Evolutionary conservation across 2,888 invertebrate genomes (phyloP).

Genomic region (Agriopis marginaria): DNA sequence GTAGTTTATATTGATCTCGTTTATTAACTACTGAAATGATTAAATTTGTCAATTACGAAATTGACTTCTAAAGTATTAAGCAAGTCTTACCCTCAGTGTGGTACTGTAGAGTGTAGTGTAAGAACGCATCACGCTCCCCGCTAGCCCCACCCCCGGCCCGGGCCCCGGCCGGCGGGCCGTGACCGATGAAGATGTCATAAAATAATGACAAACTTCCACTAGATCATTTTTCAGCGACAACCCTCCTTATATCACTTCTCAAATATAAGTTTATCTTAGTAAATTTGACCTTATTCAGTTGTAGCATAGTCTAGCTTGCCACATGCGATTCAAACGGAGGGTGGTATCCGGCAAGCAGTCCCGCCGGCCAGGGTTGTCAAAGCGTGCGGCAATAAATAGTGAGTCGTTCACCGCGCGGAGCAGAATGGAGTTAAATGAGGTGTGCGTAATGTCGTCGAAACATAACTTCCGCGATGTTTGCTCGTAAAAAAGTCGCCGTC

Average conservation of each 20-base stretch:
- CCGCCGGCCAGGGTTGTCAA: constrained; percentile 71
- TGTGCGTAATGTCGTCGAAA: constrained; percentile 76
- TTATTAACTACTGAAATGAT: too few species aligned
- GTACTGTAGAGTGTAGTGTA: too few species aligned
- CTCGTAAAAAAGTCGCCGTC: constrained; percentile 73
- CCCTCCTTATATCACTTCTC: constrained; percentile 55
- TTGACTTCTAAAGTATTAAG: too few species aligned
- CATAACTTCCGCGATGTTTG: constrained; percentile 81
- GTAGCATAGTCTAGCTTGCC: constrained; percentile 27
- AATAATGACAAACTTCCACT: constrained; percentile 76
- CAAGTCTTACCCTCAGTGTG: constrained; percentile 47
- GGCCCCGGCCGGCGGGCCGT: constrained; percentile 23
- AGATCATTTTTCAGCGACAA: constrained; percentile 64
- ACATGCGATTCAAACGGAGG: constrained; percentile 34
- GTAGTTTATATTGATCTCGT: too few species aligned
- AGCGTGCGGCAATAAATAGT: constrained; percentile 79
- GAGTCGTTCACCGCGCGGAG: constrained; percentile 67
- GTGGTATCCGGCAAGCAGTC: constrained; percentile 35
- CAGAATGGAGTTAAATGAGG: constrained; percentile 78
- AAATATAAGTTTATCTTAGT: not conserved
- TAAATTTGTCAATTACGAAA: too few species aligned
- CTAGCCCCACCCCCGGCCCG: not conserved
- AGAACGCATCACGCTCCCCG: too few species aligned
- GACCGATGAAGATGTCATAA: constrained; percentile 80
- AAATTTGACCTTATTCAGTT: constrained; percentile 33